Conservation (phyloP, 2,888 invertebrate species). For the Peribatodes rhomboidaria region DNA sequence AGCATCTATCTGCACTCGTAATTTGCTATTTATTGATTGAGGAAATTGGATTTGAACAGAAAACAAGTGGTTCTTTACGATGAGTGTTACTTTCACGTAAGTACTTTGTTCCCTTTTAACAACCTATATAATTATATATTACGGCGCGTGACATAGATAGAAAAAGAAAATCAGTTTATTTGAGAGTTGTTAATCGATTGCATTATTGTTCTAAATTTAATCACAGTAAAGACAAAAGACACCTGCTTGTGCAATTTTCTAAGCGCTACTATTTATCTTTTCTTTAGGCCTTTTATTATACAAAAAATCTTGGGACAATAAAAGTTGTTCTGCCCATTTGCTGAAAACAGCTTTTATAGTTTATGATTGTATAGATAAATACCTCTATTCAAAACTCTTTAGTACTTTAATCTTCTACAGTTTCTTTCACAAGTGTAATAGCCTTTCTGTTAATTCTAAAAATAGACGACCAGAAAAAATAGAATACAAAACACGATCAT, state of each 20-base stretch:
- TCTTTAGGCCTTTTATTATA: no score
- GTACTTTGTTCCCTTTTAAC: neutral
- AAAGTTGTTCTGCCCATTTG: neutral
- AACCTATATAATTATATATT: neutral
- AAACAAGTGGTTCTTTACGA: slow-evolving; percentile 19
- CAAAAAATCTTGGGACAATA: neutral
- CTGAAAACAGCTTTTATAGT: neutral
- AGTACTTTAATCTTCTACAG: slow-evolving; percentile 9
- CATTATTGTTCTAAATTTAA: no score
- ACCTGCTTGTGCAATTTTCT: no score
- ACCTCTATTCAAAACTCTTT: neutral
- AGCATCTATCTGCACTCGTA: slow-evolving; percentile 11
- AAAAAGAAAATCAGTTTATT: no score
- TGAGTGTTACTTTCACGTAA: neutral
- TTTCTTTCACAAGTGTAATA: slow-evolving; percentile 22
- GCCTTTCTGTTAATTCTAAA: slow-evolving; percentile 21
- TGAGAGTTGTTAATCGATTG: no score
- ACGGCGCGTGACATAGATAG: no score
- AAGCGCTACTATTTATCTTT: no score
- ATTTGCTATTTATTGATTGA: slow-evolving; percentile 24
- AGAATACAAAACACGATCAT: slow-evolving; percentile 11
- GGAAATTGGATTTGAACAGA: slow-evolving; percentile 18
- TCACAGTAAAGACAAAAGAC: no score
- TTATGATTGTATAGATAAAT: neutral
- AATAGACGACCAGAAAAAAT: no score